phyloP scores from a whole-genome alignment of 2,797 vertebrate species.

The Cryptoprocta ferox region DNA sequence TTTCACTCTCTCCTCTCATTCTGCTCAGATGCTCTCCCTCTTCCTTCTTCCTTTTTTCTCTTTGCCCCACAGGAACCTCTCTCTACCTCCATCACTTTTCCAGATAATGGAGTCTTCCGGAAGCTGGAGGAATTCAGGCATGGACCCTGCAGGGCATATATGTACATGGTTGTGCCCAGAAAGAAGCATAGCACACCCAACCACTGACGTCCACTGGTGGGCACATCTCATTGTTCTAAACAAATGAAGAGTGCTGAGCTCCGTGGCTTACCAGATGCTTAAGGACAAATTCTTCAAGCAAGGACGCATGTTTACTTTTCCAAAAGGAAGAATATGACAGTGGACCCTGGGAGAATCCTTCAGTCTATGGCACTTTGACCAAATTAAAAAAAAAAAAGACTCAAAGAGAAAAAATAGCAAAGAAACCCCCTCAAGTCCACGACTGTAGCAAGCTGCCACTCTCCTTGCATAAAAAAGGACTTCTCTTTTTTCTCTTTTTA shows the following conservation, averaged over 20 bases:
- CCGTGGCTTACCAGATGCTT: background rate
- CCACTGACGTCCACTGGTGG: background rate
- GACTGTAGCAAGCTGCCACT: background rate
- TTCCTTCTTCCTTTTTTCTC: background rate
- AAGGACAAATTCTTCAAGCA: background rate
- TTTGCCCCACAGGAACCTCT: too few relatives aligned
- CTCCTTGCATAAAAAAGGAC: background rate
- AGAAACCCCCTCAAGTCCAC: background rate
- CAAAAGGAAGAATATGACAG: background rate
- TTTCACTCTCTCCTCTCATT: background rate
- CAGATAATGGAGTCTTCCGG: background rate
- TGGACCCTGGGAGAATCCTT: background rate
- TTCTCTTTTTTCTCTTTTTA: background rate
- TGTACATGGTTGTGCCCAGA: background rate
- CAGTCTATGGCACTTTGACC: background rate
- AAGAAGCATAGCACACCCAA: background rate
- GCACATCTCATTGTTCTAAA: background rate
- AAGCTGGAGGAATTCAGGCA: background rate
- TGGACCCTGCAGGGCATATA: fast-evolving
- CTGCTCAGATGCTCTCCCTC: background rate
- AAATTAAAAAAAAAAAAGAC: background rate
- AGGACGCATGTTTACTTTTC: background rate
- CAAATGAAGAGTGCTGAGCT: background rate
- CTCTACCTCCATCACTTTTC: background rate
- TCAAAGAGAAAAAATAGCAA: background rate